Base-by-base conservation (phyloP, 2,113 vertebrate genomes). In the Synchiropus splendidus region DNA sequence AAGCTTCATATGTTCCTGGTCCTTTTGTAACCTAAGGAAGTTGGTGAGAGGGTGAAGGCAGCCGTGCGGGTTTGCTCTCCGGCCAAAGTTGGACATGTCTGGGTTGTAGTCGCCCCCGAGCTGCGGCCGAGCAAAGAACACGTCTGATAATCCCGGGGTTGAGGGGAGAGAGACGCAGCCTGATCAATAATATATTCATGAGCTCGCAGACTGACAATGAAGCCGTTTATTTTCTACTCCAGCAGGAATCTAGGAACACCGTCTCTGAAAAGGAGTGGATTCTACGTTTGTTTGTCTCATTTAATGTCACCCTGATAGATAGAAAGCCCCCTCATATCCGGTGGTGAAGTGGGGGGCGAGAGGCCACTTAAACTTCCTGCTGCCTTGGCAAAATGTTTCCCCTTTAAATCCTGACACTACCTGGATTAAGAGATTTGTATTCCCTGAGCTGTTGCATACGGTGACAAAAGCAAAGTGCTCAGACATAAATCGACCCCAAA, bases 341-440 rank as follows among this genome's bases (percentile, higher is more conserved):
- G 31, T 53, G 31, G 52, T 60, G 47, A 52, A 50, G 50, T 21
- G 37, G 34, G 31, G 45, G 57, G 58, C 48, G 13, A 72, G 36
- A 66, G 75, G 73, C 64, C 75, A 68, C 38, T 53, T 65, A 62
- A 54, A 38, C 59, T 73, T 78, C 75, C 51, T 78, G 74, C 74
- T 80, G 72, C 58, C 63, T 79, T 72, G 65, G 75, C 75, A 83
- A 57, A 70, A 63, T 64, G 54, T 51, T 80, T 54, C 55, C 54
- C 54, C 54, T 46, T 72, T 68, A 83, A 84, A 85, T 83, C 84
- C 75, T 30, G 12, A 54, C 61, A 51, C 67, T 78, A 54, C 59
- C 45, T 64, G 81, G 83, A 85, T 86, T 85, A 85, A 84, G 67
- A 79, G 81, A 80, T 86, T 83, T 84, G 80, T 80, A 64, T 62